Conservation (phyloP, 2,113 vertebrate species). For the Plectropomus leopardus region DNA sequence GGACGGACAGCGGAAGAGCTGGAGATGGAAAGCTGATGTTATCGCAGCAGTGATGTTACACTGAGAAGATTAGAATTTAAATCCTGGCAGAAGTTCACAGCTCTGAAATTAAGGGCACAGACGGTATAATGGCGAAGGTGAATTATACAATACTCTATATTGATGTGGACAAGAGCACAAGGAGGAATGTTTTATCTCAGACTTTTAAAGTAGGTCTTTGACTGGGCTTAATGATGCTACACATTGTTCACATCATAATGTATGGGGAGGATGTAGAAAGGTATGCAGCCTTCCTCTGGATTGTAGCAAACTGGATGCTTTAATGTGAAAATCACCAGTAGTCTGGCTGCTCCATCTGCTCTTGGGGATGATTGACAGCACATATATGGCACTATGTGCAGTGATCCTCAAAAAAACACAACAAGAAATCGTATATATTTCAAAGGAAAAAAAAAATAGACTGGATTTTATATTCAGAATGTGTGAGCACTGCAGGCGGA, state of each 20-base stretch:
- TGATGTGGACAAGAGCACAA: neutral
- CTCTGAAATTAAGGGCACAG: conserved; percentile 54
- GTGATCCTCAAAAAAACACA: conserved; percentile 10
- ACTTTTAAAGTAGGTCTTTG: conserved; percentile 39
- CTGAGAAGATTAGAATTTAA: conserved; percentile 68
- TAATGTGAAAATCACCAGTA: conserved; percentile 19
- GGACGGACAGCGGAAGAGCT: conserved; percentile 66
- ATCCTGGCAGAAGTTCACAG: conserved; percentile 55
- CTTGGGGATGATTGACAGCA: conserved; percentile 35
- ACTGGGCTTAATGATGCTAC: conserved; percentile 38
- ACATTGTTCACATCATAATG: conserved; percentile 34
- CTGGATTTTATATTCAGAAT: conserved; percentile 46
- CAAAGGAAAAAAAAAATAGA: conserved; percentile 6
- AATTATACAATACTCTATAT: conserved; percentile 28
- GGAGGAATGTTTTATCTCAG: conserved; percentile 16
- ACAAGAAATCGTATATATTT: conserved; percentile 25
- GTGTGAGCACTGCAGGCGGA: conserved; percentile 37
- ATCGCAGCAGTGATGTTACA: conserved; percentile 67
- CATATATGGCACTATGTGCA: conserved; percentile 12
- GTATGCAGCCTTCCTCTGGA: neutral
- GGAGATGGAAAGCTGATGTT: conserved; percentile 71
- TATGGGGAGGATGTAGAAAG: conserved; percentile 1
- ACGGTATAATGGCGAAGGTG: conserved; percentile 12
- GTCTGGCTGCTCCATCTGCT: conserved; percentile 32
- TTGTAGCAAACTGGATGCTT: conserved; percentile 6